Percentiles rank a stretch among this genome's conserved stretches.
Evolutionary conservation across 2,888 invertebrate genomes (phyloP).

Genomic region (Erebia aethiops): DNA sequence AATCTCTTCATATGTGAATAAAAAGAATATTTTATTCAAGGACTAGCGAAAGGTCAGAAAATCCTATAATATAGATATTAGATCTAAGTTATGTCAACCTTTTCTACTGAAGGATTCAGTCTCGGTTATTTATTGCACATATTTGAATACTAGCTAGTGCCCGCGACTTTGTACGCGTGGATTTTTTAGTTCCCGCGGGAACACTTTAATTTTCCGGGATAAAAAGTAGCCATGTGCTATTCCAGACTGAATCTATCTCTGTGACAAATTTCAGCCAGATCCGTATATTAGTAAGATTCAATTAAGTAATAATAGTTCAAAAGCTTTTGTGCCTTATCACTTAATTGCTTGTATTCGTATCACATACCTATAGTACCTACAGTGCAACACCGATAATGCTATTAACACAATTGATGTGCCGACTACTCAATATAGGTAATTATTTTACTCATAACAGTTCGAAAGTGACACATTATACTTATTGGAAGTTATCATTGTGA

Average conservation of each 20-base stretch:
- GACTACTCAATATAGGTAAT: constrained; percentile 23
- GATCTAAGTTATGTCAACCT: not conserved
- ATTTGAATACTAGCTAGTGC: not conserved
- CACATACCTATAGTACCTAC: not conserved
- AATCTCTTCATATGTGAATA: constrained; percentile 28
- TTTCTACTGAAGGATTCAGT: constrained; percentile 5
- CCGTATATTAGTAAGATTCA: not conserved
- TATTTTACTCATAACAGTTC: constrained; percentile 24
- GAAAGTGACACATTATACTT: constrained; percentile 24
- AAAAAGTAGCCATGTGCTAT: too few relatives aligned
- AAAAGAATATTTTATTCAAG: constrained; percentile 21
- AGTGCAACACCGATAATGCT: constrained; percentile 44
- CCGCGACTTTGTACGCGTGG: too few relatives aligned
- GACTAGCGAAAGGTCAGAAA: constrained; percentile 14
- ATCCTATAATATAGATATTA: constrained; percentile 23
- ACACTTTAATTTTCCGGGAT: too few relatives aligned
- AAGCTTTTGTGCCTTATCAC: constrained; percentile 6
- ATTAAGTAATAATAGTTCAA: not conserved
- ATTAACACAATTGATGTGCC: constrained; percentile 45
- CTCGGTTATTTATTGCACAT: not conserved
- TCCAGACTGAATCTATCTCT: too few relatives aligned
- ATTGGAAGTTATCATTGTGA: constrained; percentile 1
- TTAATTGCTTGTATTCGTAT: constrained; percentile 16
- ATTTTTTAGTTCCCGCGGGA: too few relatives aligned
- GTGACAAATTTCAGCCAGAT: too few relatives aligned